phyloP scores from a whole-genome alignment of 2,113 vertebrate species.

The Nycticorax nycticorax region DNA sequence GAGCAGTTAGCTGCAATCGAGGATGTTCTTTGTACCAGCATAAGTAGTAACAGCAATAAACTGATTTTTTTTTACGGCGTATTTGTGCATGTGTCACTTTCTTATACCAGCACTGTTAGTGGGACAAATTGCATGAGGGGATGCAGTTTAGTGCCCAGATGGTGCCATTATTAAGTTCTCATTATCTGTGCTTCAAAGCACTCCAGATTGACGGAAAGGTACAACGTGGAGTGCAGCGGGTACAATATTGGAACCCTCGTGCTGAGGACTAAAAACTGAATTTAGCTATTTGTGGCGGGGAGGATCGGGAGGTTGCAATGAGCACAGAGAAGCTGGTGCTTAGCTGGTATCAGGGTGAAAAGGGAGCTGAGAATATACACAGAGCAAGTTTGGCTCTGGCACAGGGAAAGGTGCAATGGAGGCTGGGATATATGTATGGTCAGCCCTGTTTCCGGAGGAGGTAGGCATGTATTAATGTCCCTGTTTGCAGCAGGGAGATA shows the following conservation, averaged over 20 bases:
- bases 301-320: not conserved
- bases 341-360: not conserved
- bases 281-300: not conserved
- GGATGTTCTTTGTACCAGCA: not conserved
- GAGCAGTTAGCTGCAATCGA: not conserved
- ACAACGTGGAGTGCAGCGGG: not conserved
- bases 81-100: not conserved
- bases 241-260: not conserved
- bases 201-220: not conserved
- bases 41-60: not conserved
- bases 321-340: not conserved
- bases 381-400: not conserved
- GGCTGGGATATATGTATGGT: accelerated
- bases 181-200: not conserved
- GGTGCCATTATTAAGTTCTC: not conserved
- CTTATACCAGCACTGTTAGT: not conserved
- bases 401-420: not conserved
- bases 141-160: not conserved
- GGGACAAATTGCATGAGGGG: not conserved
- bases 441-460: not conserved
- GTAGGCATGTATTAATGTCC: too few relatives aligned
- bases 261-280: not conserved
- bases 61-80: too few relatives aligned
- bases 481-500: not conserved
- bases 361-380: not conserved